A percentile compares a stretch with the other conserved stretches of the same genome.
Conservation (phyloP, 1,140 invertebrate species). For the Delia radicum region DNA sequence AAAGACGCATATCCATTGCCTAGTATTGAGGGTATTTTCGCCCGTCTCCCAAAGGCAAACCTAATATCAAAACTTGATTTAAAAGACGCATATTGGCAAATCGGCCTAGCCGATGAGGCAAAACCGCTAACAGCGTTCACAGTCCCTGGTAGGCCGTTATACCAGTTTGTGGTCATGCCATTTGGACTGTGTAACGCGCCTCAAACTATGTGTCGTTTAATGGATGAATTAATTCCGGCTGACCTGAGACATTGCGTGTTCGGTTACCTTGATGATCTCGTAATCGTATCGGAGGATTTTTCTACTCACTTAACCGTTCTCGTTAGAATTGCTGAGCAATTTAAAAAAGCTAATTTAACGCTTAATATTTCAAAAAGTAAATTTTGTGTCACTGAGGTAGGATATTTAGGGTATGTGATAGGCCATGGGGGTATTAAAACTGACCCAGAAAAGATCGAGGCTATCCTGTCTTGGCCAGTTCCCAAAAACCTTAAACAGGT, state of each 20-base stretch:
- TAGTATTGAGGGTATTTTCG: no score
- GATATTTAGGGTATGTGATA: slow-evolving; percentile 5
- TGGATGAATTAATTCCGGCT: not conserved
- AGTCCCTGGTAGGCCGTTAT: not conserved
- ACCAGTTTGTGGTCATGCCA: not conserved
- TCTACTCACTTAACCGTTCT: not conserved
- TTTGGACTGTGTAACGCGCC: not conserved
- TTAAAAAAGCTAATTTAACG: not conserved
- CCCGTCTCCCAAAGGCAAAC: no score
- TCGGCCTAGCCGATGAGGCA: not conserved
- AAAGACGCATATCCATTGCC: no score
- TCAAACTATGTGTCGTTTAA: no score
- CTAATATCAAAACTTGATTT: no score
- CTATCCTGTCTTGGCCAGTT: not conserved
- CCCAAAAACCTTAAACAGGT: not conserved
- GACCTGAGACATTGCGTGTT: not conserved
- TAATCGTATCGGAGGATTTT: not conserved
- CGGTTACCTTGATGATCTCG: not conserved
- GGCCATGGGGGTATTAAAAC: not conserved
- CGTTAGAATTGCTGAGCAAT: not conserved
- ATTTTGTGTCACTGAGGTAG: not conserved
- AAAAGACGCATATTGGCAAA: slow-evolving; percentile 5
- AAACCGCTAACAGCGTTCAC: not conserved
- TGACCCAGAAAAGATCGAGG: not conserved
- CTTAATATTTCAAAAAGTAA: not conserved